Conservation (phyloP, 2,888 invertebrate genomes). For the Latrodectus hesperus region DNA sequence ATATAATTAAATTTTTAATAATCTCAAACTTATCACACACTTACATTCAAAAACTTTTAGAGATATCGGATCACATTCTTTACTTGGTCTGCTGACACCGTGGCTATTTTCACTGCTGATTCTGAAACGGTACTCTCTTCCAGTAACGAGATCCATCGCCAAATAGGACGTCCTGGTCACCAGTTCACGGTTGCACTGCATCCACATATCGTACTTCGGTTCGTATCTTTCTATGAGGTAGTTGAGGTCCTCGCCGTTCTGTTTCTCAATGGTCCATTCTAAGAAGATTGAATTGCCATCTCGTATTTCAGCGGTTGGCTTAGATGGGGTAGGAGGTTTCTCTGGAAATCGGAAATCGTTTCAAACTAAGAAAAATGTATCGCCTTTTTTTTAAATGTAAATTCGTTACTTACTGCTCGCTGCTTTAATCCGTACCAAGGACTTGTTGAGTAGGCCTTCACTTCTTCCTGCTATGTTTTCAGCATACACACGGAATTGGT, state of each 20-base stretch:
- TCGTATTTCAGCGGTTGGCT: slow-evolving; percentile 8
- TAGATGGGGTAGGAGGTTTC: slow-evolving; percentile 41
- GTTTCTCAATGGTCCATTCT: slow-evolving; percentile 84
- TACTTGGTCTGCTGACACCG: slow-evolving; percentile 83
- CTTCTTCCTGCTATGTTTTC: slow-evolving; percentile 89
- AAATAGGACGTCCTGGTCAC: slow-evolving; percentile 29
- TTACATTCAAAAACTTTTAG: slow-evolving; percentile 15
- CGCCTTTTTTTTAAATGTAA: not conserved
- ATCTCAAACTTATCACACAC: not conserved
- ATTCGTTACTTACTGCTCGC: slow-evolving; percentile 66
- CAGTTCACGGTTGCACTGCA: slow-evolving; percentile 76
- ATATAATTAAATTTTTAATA: not conserved
- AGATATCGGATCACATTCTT: slow-evolving; percentile 48
- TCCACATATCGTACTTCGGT: slow-evolving; percentile 73
- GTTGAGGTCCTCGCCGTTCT: slow-evolving; percentile 82
- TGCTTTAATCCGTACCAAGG: slow-evolving; percentile 54
- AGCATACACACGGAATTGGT: slow-evolving; percentile 89
- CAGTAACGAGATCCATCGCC: slow-evolving; percentile 80
- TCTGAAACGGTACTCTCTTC: slow-evolving; percentile 83
- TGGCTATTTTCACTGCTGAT: slow-evolving; percentile 85
- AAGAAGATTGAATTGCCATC: slow-evolving; percentile 78
- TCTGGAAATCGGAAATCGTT: slow-evolving; percentile 6
- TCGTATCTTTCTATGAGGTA: slow-evolving; percentile 85
- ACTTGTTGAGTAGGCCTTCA: slow-evolving; percentile 79
- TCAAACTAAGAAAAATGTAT: not conserved